Conservation (phyloP, 2,113 vertebrate genomes). For the Burhinus oedicnemus region DNA sequence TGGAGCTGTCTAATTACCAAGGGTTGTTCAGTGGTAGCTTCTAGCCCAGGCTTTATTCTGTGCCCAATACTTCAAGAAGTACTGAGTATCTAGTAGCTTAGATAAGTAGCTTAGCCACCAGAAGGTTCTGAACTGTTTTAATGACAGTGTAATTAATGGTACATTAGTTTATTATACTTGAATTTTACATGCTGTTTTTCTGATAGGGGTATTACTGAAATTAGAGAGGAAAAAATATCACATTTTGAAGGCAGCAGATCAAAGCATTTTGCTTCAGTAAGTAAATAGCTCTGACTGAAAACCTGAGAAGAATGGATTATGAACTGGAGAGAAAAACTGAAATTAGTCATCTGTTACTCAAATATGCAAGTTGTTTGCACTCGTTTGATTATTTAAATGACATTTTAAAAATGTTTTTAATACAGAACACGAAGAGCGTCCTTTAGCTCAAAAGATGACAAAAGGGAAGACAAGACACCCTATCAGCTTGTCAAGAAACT, state of each 20-base stretch:
- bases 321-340: not conserved
- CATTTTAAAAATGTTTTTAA: constrained; percentile 4
- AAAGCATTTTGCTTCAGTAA: not conserved
- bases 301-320: not conserved
- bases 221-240: not conserved
- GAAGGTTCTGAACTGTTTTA: not conserved
- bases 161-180: not conserved
- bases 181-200: not conserved
- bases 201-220: not conserved
- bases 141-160: not conserved
- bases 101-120: not conserved
- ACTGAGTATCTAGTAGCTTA: not conserved
- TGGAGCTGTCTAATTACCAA: not conserved
- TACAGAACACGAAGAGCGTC: constrained; percentile 91
- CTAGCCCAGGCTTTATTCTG: not conserved
- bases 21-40: not conserved
- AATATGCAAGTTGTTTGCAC: not conserved
- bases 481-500: constrained; percentile 96
- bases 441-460: constrained; percentile 91
- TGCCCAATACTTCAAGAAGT: not conserved
- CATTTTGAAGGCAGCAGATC: not conserved
- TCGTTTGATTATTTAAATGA: not conserved
- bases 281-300: not conserved
- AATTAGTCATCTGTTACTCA: not conserved
- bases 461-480: constrained; percentile 87